Conservation (phyloP, 2,797 vertebrate genomes). For the Periparus ater region DNA sequence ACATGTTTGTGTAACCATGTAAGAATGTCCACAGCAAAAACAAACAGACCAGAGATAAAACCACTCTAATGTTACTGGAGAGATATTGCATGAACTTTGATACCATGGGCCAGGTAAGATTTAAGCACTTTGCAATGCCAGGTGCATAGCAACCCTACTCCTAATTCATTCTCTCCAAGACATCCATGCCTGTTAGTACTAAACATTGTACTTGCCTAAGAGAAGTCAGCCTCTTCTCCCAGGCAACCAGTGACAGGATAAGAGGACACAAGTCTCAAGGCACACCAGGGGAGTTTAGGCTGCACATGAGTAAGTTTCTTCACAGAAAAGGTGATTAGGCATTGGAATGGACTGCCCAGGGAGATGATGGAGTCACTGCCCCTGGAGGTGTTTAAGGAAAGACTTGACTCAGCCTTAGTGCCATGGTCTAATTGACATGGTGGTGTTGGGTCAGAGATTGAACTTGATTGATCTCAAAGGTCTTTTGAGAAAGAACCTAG, state of each 20-base stretch:
- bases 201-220: too few relatives aligned
- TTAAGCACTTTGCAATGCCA: background rate
- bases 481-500: background rate
- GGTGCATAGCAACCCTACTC: accelerated
- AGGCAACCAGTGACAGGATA: accelerated
- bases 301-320: background rate
- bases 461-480: background rate
- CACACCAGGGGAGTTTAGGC: background rate
- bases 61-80: accelerated
- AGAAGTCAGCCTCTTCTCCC: background rate
- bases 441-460: background rate
- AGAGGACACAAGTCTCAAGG: background rate
- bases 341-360: background rate
- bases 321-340: background rate
- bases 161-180: background rate
- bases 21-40: background rate
- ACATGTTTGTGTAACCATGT: accelerated
- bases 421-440: background rate
- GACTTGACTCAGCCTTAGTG: background rate
- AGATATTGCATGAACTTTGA: background rate
- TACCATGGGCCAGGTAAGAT: background rate
- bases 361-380: background rate
- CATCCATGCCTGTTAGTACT: background rate
- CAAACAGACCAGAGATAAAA: background rate
- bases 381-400: background rate